Evolutionary conservation across 2,888 invertebrate genomes (phyloP).

Genomic region (Drosophila trichaetosa): DNA sequence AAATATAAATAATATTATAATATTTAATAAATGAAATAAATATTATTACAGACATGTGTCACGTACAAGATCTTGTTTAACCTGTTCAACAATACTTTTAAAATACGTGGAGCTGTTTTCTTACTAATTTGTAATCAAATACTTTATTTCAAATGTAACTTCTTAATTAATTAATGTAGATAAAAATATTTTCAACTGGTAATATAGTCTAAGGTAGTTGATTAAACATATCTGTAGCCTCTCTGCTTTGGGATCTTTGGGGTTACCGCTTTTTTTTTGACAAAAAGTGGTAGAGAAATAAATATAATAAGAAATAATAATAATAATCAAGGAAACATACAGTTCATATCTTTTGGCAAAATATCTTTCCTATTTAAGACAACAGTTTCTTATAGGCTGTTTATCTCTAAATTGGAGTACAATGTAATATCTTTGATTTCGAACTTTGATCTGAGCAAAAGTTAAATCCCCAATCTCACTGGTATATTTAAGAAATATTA

Average conservation of each 20-base stretch:
- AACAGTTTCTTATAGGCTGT: neutral
- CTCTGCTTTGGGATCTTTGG: neutral
- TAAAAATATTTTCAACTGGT: neutral
- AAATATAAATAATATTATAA: no score
- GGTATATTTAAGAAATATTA: neutral
- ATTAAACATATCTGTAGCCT: neutral
- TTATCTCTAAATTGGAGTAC: neutral
- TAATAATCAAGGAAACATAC: neutral
- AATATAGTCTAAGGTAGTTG: neutral
- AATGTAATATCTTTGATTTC: neutral
- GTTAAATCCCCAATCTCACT: neutral
- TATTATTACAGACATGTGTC: neutral
- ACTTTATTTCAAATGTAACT: neutral
- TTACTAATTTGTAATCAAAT: neutral
- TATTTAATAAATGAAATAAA: no score
- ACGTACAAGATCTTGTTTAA: neutral
- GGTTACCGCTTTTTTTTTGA: neutral
- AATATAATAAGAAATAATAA: no score
- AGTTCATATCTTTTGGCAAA: neutral
- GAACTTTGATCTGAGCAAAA: neutral
- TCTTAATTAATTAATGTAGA: neutral
- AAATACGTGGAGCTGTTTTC: neutral
- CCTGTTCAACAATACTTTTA: neutral
- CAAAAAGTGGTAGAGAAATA: neutral
- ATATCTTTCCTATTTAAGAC: neutral